phyloP scores from a whole-genome alignment of 92 coral and sea anemone species.

The Pocillopora meandrina region DNA sequence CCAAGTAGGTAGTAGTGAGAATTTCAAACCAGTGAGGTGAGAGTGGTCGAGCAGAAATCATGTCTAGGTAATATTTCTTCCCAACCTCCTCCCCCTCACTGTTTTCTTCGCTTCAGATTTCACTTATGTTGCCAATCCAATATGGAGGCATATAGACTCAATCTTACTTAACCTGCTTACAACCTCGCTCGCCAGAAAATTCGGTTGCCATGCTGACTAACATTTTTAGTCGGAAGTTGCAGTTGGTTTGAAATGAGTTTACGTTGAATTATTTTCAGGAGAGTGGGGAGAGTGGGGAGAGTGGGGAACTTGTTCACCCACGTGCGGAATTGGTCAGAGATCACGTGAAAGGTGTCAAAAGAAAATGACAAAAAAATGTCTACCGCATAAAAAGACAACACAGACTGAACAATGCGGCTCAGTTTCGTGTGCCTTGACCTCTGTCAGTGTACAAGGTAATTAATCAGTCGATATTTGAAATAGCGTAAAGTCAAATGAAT shows the following conservation, averaged over 20 bases:
- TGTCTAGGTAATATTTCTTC: too few relatives aligned
- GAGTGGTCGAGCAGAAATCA: too few relatives aligned
- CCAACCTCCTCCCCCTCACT: too few relatives aligned
- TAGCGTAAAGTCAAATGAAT: not conserved
- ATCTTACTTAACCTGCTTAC: too few relatives aligned
- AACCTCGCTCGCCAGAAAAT: too few relatives aligned
- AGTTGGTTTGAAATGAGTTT: not conserved
- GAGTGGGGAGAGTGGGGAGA: slow-evolving; percentile 13
- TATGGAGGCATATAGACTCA: too few relatives aligned
- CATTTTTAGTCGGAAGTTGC: too few relatives aligned
- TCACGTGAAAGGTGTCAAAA: slow-evolving; percentile 14
- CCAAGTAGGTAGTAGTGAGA: too few relatives aligned
- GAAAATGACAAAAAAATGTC: not conserved
- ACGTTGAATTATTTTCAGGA: not conserved
- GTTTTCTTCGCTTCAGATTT: too few relatives aligned
- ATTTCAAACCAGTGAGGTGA: too few relatives aligned
- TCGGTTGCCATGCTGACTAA: too few relatives aligned
- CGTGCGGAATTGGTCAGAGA: slow-evolving; percentile 42
- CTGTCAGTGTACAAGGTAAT: not conserved
- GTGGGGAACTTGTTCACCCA: slow-evolving; percentile 35
- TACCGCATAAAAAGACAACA: not conserved
- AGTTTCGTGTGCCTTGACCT: not conserved
- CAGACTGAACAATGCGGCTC: slow-evolving; percentile 11
- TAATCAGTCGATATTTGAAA: not conserved
- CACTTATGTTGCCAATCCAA: too few relatives aligned